Evolutionary conservation across 2,797 vertebrate genomes (phyloP).

Genomic region (Tamandua tetradactyla): DNA sequence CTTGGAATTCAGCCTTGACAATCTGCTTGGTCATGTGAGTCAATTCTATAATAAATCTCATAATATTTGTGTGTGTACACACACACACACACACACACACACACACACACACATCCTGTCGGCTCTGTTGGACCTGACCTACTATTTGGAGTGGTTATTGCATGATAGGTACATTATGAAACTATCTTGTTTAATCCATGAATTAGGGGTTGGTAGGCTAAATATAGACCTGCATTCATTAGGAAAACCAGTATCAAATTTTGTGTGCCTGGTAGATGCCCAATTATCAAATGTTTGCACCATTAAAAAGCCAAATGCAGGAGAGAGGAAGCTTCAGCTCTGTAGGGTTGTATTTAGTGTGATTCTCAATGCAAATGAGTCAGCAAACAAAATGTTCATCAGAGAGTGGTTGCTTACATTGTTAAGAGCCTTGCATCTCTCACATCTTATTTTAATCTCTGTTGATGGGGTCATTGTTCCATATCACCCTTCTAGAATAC

Average conservation of each 20-base stretch:
- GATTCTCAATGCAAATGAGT: slow-evolving; percentile 40
- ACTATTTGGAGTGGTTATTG: background rate
- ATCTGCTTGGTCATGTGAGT: too few species aligned
- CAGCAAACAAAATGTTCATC: background rate
- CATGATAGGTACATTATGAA: background rate
- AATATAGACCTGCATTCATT: background rate
- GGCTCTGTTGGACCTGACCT: background rate
- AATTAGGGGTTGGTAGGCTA: background rate
- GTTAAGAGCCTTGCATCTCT: background rate
- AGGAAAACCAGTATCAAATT: background rate
- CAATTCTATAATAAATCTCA: too few species aligned
- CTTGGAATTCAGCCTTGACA: too few species aligned
- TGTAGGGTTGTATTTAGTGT: background rate
- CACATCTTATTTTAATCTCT: slow-evolving; percentile 21
- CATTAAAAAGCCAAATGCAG: background rate
- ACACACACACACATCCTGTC: too few species aligned
- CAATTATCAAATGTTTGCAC: background rate
- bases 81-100: too few species aligned
- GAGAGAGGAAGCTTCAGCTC: background rate
- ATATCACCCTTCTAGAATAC: slow-evolving; percentile 16
- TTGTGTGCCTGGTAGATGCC: background rate
- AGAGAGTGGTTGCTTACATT: background rate
- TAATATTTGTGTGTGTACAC: too few species aligned
- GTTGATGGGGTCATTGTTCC: slow-evolving; percentile 12
- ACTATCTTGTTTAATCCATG: background rate